Evolutionary conservation across 2,113 vertebrate genomes (phyloP), one percentile per base, ranked within the genome.

Genomic region (Limanda limanda): DNA sequence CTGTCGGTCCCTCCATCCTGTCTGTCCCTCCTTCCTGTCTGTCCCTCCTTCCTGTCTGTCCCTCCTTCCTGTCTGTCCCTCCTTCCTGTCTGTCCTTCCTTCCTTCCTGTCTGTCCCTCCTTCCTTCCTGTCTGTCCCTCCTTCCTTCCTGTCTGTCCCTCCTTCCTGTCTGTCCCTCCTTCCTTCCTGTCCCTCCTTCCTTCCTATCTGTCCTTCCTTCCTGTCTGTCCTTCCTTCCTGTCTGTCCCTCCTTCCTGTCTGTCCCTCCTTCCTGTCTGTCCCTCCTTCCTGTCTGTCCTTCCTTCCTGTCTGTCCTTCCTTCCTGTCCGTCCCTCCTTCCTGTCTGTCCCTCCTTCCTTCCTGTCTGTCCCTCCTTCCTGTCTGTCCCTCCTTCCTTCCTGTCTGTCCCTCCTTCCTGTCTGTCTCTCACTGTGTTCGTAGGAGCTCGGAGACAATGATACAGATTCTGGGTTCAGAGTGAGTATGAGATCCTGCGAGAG

Each of bases 401-500:
- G 17, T 47, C 66, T 72, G 70, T 89, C 84, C 66, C 73, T 92
- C 51, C 51, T 21, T 54, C 21, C 68, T 18, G 17, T 60, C 62
- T 66, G 25, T 73, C 45, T 51, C 9, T 42, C 59, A 74, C 56
- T 87, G 56, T 74, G 70, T 89, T 81, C 63, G 75, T 92, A 94
- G 93, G 93, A 93, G 58, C 88, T 90, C 10, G 90, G 91, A 84
- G 92, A 91, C 42, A 88, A 87, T 91, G 92, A 76, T 71, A 88
- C 69, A 79, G 86, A 84, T 55, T 90, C 89, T 87, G 88, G 88
- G 76, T 93, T 86, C 88, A 88, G 92, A 92, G 93, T 94, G 93
- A 94, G 93, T 94, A 94, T 93, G 65, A 85, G 78, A 83, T 20
- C 51, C 14, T 48, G 15, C 45, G 69, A 27, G 66, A 27, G 25